Conservation (phyloP, 2,797 vertebrate genomes). For the Enteromius fasciolatus region DNA sequence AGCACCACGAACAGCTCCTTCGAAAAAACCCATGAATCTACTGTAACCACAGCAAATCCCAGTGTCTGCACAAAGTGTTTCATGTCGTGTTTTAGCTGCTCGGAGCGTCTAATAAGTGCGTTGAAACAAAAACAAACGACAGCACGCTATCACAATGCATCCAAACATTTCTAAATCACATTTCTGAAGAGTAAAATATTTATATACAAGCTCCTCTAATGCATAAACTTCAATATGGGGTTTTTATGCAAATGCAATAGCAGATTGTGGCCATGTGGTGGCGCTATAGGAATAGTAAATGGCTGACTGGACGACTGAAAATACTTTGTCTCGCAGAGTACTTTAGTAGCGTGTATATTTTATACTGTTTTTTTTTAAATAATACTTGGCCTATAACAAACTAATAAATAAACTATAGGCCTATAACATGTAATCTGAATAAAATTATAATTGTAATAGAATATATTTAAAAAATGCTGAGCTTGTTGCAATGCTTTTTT, state of each 20-base stretch:
- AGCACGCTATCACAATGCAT: not conserved
- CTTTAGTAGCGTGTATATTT: not conserved
- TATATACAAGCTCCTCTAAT: not conserved
- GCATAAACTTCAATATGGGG: not conserved
- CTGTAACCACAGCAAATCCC: not conserved
- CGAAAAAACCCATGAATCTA: not conserved
- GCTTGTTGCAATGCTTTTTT: not conserved
- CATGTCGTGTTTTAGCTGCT: not conserved
- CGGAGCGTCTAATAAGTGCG: not conserved
- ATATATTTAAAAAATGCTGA: not conserved
- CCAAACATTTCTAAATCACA: not conserved
- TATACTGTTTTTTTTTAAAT: not conserved
- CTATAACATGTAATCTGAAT: not conserved
- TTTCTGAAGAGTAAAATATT: not conserved
- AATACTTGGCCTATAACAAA: not conserved
- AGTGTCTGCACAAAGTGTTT: not conserved
- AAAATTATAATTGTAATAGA: not conserved
- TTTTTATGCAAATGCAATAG: not conserved
- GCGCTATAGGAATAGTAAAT: constrained; percentile 37
- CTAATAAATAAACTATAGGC: not conserved
- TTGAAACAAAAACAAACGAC: not conserved
- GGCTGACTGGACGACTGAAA: not conserved
- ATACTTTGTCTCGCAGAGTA: not conserved
- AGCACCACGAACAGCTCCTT: constrained; percentile 31
- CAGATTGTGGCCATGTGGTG: constrained; percentile 12